Evolutionary conservation across 2,888 invertebrate genomes (phyloP), one percentile per base, ranked within the genome.

Genomic region (Drosophila phalerata): DNA sequence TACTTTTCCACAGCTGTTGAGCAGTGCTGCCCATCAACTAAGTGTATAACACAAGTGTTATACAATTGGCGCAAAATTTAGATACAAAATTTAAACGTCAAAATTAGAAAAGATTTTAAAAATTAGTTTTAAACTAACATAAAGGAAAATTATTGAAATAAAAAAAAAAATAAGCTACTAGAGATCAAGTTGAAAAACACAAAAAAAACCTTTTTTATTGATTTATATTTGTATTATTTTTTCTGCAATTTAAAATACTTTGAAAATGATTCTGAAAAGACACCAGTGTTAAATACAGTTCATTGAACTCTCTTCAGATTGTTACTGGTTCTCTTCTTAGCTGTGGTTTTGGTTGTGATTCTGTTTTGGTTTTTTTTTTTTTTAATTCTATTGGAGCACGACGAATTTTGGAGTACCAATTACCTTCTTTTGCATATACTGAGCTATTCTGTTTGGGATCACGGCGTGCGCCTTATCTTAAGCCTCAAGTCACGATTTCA

Each of bases 401-500:
- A 61, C 55, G 42, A n/a, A 43, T 43, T 15, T 51, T 37, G 11
- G 40, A 32, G 63, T 61, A 69, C 58, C 73, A 78, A 77, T 78
- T 73, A 61, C 74, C 58, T 63, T 63, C 37, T 58, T 58, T 65
- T 62, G 45, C 43, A 30, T 51, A 48, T 32, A 11, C 11, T 1
- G 32, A 11, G 32, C 17, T 34, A 13, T 47, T 40, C 28, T 13
- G 19, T 47, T 5, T 10, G 53, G 30, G 52, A 53, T 42, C 37
- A 45, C 61, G 38, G 56, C 6, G 51, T 62, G 51, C 34, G 53
- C 51, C 85, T 86, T 86, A 86, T 89, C 90, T 86, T 79, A 83
- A 90, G 90, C 91, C 61, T 63, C 83, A 73, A 82, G 89, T 90
- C 90, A 90, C 90, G 90, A 90, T 81, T 81, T 77, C 81, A 86